A percentile compares a stretch with the other conserved stretches of the same genome.
Conservation (phyloP, 2,888 invertebrate genomes). For the Aphodius granarius region DNA sequence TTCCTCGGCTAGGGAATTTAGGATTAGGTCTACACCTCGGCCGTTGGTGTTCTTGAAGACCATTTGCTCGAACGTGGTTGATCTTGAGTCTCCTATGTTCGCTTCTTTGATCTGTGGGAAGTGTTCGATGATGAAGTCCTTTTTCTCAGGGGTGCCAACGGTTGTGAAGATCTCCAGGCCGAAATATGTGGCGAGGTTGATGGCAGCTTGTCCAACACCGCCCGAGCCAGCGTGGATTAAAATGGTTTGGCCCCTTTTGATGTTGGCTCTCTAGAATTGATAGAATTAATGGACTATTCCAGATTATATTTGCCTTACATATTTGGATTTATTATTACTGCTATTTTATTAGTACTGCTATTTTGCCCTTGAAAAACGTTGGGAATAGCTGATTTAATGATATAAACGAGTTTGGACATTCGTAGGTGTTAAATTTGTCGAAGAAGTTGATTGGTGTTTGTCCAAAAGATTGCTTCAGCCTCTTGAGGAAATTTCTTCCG, state of each 20-base stretch:
- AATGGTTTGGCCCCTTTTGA: conserved; percentile 41
- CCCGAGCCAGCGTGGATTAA: conserved; percentile 65
- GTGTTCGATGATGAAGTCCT: conserved; percentile 76
- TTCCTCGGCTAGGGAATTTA: conserved; percentile 90
- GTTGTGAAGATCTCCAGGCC: conserved; percentile 81
- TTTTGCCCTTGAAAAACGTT: too few relatives aligned
- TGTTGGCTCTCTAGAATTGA: conserved; percentile 40
- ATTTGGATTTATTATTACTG: too few relatives aligned
- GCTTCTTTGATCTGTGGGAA: conserved; percentile 71
- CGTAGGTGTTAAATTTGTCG: too few relatives aligned
- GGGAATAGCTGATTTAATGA: too few relatives aligned
- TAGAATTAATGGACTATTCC: too few relatives aligned
- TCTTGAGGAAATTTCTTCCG: too few relatives aligned
- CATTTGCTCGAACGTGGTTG: conserved; percentile 84
- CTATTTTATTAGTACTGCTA: too few relatives aligned
- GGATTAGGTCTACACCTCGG: conserved; percentile 85
- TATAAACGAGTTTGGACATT: too few relatives aligned
- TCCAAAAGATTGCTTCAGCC: too few relatives aligned
- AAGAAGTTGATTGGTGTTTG: too few relatives aligned
- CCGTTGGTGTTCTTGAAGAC: conserved; percentile 80
- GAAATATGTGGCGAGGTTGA: conserved; percentile 64
- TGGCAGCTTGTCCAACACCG: conserved; percentile 76
- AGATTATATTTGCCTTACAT: too few relatives aligned
- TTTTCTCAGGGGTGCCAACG: conserved; percentile 82
- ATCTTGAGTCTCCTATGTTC: conserved; percentile 85